Base-by-base conservation (phyloP, 2,888 invertebrate genomes). In the Allacma fusca region DNA sequence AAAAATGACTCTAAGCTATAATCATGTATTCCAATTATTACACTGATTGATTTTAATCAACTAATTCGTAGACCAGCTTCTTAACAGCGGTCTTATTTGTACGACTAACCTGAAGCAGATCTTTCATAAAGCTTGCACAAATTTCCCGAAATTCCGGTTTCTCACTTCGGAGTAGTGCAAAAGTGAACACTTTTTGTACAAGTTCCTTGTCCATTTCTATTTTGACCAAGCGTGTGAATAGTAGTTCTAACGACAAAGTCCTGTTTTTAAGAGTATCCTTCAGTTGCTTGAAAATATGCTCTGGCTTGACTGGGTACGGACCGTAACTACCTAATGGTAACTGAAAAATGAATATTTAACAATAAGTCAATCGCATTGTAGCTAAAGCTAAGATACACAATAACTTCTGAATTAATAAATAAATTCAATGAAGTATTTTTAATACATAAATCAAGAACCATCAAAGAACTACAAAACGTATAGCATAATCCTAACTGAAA, bases 101-200 rank as follows among this genome's bases (percentile, higher is more conserved):
- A 34, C 16, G 16, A 43, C 12, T 70, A 70, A 82, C 82, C 80
- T 81, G 65, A 0, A 82, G 28, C 62, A 80, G 82, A 1, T 75
- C 28, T n/a, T 76, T 69, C 13, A 83, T 57, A 76, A 83, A 84
- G 28, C 75, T 43, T 64, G 80, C 74, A 34, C 81, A 81, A 9
- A 76, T 43, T 44, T 77, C 79, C 40, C 80, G 75, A 59, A 79
- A 76, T 19, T 80, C 78, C 9, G 76, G 29, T 0, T 9, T 62
- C 67, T 81, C 82, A 62, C 79, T 68, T 5, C 75, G 34, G n/a
- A 75, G 64, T 80, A 81, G 79, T 0, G 77, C 81, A 62, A 81
- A 82, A 65, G 78, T 81, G 9, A 83, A 44, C 13, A 83, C 73
- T 2, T 70, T 40, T 2, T 79, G 24, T n/a, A 81, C 70, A 5